Conservation (phyloP, 2,113 vertebrate genomes). For the Dermatemys mawii region DNA sequence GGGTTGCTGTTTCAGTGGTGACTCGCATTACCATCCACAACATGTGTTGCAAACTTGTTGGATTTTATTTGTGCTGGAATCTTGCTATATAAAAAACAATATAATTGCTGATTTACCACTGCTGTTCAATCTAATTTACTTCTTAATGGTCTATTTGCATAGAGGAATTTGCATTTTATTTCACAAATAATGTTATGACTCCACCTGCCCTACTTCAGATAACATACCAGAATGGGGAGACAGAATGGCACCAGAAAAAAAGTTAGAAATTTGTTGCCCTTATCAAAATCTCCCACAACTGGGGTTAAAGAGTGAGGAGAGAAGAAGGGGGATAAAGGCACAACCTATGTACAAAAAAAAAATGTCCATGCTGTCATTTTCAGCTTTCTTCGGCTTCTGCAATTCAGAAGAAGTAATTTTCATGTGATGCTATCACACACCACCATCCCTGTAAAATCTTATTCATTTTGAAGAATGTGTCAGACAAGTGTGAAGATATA, state of each 20-base stretch:
- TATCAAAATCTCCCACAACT: background rate
- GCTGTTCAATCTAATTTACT: constrained; percentile 75
- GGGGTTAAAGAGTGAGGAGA: background rate
- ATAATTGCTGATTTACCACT: constrained; percentile 72
- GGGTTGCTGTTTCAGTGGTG: background rate
- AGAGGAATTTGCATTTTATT: constrained; percentile 74
- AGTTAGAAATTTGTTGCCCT: background rate
- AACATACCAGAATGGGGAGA: constrained; percentile 27
- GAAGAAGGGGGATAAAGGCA: rapidly evolving
- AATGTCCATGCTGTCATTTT: background rate
- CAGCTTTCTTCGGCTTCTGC: background rate
- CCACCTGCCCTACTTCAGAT: constrained; percentile 66
- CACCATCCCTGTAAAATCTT: constrained; percentile 50
- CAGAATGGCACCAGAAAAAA: background rate
- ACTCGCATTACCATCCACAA: background rate
- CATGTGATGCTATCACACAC: constrained; percentile 11
- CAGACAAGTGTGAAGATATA: constrained; percentile 60
- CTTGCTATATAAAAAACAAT: constrained; percentile 36
- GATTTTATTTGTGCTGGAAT: constrained; percentile 58
- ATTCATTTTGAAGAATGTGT: constrained; percentile 60
- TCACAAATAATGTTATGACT: constrained; percentile 66
- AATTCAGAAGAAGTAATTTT: constrained; percentile 59
- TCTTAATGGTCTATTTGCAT: constrained; percentile 74
- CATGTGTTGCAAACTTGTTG: background rate
- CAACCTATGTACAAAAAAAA: background rate